A percentile compares a stretch with the other conserved stretches of the same genome.
phyloP scores from a whole-genome alignment of 1,140 invertebrate genomes.

The Zelostemma sp. region DNA sequence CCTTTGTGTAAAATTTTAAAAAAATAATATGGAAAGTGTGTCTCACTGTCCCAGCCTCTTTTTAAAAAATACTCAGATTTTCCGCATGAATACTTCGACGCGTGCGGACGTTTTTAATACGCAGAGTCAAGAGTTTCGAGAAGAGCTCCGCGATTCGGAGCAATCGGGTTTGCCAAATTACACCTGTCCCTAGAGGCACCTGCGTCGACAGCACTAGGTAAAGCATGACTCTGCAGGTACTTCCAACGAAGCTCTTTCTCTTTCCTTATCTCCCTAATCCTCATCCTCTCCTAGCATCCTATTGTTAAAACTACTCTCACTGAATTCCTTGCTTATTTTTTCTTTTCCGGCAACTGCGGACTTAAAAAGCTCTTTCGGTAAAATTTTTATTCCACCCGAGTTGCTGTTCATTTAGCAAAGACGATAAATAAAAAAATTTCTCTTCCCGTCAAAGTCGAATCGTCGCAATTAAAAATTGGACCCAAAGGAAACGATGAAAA shows the following conservation, averaged over 20 bases:
- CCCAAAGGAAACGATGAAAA: no score
- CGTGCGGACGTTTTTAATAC: conserved; percentile 40
- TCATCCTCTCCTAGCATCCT: conserved; percentile 23
- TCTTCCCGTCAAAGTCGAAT: no score
- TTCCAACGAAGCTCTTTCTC: conserved; percentile 25
- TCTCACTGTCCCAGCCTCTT: no score
- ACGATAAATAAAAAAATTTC: no score
- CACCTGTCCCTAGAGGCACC: conserved; percentile 55
- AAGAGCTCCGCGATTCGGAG: conserved; percentile 32
- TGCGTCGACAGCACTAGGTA: conserved; percentile 51
- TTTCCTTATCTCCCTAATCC: neutral
- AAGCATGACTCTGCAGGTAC: conserved; percentile 51
- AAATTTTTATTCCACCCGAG: no score
- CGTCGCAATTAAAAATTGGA: no score
- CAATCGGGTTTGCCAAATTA: conserved; percentile 54
- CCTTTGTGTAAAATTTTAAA: no score
- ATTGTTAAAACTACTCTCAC: conserved; percentile 32
- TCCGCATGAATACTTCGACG: conserved; percentile 7
- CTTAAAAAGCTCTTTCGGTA: no score
- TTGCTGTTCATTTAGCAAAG: no score
- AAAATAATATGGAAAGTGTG: no score
- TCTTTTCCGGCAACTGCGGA: no score
- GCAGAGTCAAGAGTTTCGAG: conserved; percentile 15
- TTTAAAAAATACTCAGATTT: no score
- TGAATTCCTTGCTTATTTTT: conserved; percentile 19